Evolutionary conservation across 2,797 vertebrate species (phyloP).

Genomic region (Sebastiscus albofasciatus): DNA sequence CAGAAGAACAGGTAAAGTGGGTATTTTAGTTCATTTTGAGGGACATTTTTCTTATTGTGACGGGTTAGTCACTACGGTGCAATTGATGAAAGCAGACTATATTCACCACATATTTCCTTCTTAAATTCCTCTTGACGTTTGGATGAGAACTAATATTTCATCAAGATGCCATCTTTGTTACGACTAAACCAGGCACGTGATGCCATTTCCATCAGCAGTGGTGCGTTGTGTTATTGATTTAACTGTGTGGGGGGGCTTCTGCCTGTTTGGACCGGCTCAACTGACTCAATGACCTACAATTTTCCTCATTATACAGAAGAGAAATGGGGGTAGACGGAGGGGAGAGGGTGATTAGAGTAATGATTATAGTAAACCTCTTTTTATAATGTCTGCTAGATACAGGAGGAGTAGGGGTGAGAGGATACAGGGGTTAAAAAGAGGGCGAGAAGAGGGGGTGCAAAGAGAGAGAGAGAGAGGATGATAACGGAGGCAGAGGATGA

Average conservation of each 20-base stretch:
- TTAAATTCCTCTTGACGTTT: neutral
- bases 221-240: slow-evolving; percentile 10
- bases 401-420: slow-evolving; percentile 2
- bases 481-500: neutral
- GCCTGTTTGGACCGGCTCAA: slow-evolving; percentile 21
- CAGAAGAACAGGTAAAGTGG: too few relatives aligned
- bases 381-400: slow-evolving; percentile 27
- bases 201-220: neutral
- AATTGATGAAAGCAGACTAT: too few relatives aligned
- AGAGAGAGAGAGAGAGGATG: neutral
- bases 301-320: slow-evolving; percentile 33
- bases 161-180: neutral
- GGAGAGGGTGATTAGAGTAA: slow-evolving; percentile 57
- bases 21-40: too few relatives aligned
- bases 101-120: neutral
- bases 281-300: slow-evolving; percentile 66
- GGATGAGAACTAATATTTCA: neutral
- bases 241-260: neutral
- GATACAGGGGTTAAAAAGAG: slow-evolving; percentile 23
- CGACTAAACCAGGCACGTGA: neutral
- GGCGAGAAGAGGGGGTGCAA: neutral
- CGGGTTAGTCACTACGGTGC: neutral
- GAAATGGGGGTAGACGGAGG: slow-evolving; percentile 46
- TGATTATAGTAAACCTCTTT: slow-evolving; percentile 62
- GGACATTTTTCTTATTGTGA: neutral